phyloP scores from a whole-genome alignment of 2,888 invertebrate species.

The Hydriomena furcata region DNA sequence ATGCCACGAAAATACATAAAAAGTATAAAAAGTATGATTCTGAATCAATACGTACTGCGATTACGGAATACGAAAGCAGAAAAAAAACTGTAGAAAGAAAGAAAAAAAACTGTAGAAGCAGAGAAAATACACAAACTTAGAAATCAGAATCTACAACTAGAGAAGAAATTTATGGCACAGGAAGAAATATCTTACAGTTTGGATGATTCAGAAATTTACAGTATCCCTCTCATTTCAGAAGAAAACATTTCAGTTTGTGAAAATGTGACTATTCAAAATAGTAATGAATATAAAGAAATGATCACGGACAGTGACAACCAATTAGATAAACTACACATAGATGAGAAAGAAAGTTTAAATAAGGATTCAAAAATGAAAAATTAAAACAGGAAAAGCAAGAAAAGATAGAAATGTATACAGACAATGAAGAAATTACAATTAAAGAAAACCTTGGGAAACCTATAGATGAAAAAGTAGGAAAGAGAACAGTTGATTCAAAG shows the following conservation, averaged over 20 bases:
- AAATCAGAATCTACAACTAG: background rate
- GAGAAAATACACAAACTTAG: background rate
- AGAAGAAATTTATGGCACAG: background rate
- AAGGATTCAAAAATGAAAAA: background rate
- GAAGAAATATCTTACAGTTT: background rate
- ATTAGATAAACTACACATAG: too few relatives aligned
- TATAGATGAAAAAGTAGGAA: background rate
- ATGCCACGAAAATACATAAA: background rate
- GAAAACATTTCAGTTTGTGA: background rate
- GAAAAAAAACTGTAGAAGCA: background rate
- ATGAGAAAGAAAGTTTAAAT: background rate
- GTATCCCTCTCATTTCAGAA: background rate
- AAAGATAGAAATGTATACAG: background rate
- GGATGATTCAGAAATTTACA: background rate
- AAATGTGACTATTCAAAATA: background rate
- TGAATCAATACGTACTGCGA: background rate
- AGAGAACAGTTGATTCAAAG: background rate
- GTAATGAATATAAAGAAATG: background rate
- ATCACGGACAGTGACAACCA: background rate
- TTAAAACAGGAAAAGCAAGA: background rate
- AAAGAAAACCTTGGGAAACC: background rate
- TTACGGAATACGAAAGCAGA: background rate
- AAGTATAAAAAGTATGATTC: constrained; percentile 5
- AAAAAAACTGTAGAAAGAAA: background rate
- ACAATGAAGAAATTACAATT: background rate